These are phyloP conservation scores for Stigmatopora nigra DNA, from an alignment of 2,113 vertebrate genomes.

Conservation along the genomic window DNA sequence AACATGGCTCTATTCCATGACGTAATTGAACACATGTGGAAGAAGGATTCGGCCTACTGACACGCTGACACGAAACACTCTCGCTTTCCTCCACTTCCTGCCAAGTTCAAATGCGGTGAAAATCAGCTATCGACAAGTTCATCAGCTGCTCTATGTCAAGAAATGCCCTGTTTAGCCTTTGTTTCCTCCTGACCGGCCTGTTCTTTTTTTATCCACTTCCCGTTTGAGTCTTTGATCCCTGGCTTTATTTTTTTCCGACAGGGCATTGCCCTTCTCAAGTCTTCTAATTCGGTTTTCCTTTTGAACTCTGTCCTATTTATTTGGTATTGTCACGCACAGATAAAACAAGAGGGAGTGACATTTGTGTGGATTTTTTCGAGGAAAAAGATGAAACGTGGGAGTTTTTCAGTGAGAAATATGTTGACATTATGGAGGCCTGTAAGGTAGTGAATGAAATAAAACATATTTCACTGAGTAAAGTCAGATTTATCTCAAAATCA, in stretches of 20 bases:
- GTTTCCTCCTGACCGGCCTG: conserved; percentile 1
- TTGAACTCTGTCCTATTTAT: neutral
- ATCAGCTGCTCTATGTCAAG: neutral
- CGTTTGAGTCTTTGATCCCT: conserved; percentile 5
- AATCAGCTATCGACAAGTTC: conserved; percentile 2
- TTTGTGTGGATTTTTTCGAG: neutral
- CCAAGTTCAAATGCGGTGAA: conserved; percentile 8
- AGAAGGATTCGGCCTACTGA: conserved; percentile 3
- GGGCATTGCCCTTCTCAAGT: neutral
- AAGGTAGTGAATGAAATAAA: neutral
- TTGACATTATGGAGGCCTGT: neutral
- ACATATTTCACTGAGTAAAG: neutral
- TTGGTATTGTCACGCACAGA: conserved; percentile 2
- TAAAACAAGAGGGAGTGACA: neutral
- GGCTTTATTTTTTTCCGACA: conserved; percentile 3
- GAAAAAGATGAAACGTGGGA: neutral
- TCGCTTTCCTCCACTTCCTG: neutral
- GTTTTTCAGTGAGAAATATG: neutral
- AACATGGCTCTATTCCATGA: conserved; percentile 6
- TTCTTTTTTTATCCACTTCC: conserved; percentile 8
- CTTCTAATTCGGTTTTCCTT: neutral
- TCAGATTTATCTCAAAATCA: neutral
- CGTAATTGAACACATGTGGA: conserved; percentile 8
- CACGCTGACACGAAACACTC: conserved; percentile 8
- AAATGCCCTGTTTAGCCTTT: conserved; percentile 1